Evolutionary conservation across 2,113 vertebrate genomes (phyloP), one percentile per base, ranked within the genome.

Genomic region (Pterocles burchelli): DNA sequence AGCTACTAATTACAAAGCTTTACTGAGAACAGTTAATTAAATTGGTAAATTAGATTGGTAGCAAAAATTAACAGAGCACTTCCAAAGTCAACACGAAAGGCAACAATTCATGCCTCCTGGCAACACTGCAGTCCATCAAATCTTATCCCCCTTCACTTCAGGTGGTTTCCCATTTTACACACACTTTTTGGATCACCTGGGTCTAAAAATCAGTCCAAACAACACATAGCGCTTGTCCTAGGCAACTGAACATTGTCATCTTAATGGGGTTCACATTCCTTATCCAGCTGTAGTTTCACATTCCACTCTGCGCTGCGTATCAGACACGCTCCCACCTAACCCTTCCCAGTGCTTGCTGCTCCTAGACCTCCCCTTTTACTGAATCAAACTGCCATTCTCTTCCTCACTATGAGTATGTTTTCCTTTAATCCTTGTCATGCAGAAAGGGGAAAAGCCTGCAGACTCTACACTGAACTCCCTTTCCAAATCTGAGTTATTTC

Each of bases 191-290:
- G 14, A 78, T 59, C 61, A 63, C 20, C 19, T 43, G 38, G 7
- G 22, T 59, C 61, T 78, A 65, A 67, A 67, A 82, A 59, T 26
- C 5, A 0, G 25, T 25, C 51, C 45, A 59, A 68, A 48, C 18
- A 85, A 36, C 31, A 21, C 16, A 62, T 0, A 38, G 34, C 0
- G 0, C 7, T 58, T 62, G 11, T 62, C 31, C 46, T 18, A 71
- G 66, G 18, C 16, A 70, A 52, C 55, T 38, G 34, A 58, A 48
- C 17, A 11, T 1, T 52, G 20, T 62, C 41, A 26, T 65, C 9
- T n/a, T 72, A 11, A 58, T 0, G 1, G 31, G 9, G 18, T 13
- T 68, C 45, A 13, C 33, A 13, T 17, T 41, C 57, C 28, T 55
- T 17, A 24, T 7, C n/a, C 34, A 76, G 38, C 49, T 48, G 34